A percentile compares a stretch with the other conserved stretches of the same genome.
Evolutionary conservation across 1,140 invertebrate species (phyloP).

Genomic region (Holcopasites calliopsidis): DNA sequence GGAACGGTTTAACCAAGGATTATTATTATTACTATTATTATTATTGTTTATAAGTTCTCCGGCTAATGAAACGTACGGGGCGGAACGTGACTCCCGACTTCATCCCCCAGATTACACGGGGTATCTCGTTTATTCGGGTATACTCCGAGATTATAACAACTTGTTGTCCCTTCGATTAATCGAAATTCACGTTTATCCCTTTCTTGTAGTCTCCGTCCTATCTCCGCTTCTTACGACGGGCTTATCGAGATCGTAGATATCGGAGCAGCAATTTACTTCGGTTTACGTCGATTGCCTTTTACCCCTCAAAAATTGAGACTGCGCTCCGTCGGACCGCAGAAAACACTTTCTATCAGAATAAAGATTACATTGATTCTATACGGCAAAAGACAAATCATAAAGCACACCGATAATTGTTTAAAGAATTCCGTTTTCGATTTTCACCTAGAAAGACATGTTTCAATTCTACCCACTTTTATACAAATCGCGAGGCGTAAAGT

Average conservation of each 20-base stretch:
- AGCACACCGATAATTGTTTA: too few relatives aligned
- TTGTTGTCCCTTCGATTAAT: conserved; percentile 63
- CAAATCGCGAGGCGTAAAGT: too few relatives aligned
- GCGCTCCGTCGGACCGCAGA: not conserved
- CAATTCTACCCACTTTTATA: too few relatives aligned
- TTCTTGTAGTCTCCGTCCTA: conserved; percentile 35
- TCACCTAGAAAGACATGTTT: too few relatives aligned
- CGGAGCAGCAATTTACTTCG: conserved; percentile 15
- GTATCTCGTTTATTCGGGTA: conserved; percentile 39
- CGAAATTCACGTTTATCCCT: conserved; percentile 62
- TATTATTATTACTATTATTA: conserved; percentile 16
- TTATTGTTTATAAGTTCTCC: conserved; percentile 42
- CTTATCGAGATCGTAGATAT: conserved; percentile 46
- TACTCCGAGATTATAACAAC: conserved; percentile 55
- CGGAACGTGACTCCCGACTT: conserved; percentile 29
- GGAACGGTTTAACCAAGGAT: not conserved
- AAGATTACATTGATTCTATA: not conserved
- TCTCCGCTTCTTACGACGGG: conserved; percentile 22
- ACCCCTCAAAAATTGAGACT: conserved; percentile 12
- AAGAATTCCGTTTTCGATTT: too few relatives aligned
- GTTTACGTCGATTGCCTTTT: not conserved
- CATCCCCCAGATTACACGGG: conserved; percentile 29
- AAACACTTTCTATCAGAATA: not conserved
- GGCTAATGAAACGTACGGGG: conserved; percentile 28
- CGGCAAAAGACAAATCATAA: too few relatives aligned